Percentiles rank a stretch among this genome's conserved stretches.
These are phyloP conservation scores for Conus ventricosus DNA, from an alignment of 1,140 invertebrate genomes.

Conservation along the genomic window DNA sequence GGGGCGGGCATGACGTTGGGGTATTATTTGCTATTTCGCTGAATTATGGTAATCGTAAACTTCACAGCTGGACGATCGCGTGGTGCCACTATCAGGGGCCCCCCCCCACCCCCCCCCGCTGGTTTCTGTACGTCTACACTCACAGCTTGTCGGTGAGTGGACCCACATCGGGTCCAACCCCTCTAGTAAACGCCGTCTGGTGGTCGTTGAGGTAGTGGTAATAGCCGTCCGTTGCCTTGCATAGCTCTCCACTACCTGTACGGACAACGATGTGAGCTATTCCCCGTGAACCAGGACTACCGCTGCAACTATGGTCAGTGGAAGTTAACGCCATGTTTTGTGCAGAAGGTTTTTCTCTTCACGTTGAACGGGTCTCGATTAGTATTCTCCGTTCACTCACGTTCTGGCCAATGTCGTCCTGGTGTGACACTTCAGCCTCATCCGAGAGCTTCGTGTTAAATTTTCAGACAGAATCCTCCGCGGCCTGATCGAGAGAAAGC, in stretches of 20 bases:
- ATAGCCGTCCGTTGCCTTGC: not conserved
- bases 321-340: not conserved
- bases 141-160: conserved; percentile 38
- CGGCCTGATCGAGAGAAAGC: not conserved
- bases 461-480: not conserved
- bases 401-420: not conserved
- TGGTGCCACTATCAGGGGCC: not conserved
- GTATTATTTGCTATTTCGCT: too few species aligned
- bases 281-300: not conserved
- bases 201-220: too few species aligned
- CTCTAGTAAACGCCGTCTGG: not conserved
- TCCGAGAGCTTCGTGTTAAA: not conserved
- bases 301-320: not conserved
- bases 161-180: not conserved
- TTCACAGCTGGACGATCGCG: too few species aligned
- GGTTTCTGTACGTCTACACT: conserved; percentile 33
- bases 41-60: too few species aligned
- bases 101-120: too few species aligned
- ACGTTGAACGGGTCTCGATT: not conserved
- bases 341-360: not conserved
- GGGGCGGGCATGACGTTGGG: too few species aligned
- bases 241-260: not conserved
- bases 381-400: not conserved
- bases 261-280: not conserved
- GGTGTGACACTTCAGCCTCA: not conserved